Conservation (phyloP, 2,797 vertebrate genomes). For the Enteromius argenteus region DNA sequence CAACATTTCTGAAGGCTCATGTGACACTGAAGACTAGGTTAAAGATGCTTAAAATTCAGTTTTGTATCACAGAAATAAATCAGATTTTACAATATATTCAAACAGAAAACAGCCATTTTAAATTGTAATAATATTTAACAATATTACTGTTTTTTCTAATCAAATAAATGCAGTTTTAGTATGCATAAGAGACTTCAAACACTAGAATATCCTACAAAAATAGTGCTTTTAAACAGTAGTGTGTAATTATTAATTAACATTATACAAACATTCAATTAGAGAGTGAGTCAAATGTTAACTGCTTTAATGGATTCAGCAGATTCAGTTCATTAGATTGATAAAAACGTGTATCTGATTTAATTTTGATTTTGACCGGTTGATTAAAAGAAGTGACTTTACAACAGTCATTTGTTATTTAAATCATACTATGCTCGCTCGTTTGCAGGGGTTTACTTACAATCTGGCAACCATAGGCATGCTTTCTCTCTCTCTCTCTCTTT, state of each 20-base stretch:
- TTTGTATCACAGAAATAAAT: background rate
- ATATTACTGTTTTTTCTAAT: background rate
- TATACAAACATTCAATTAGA: background rate
- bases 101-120: background rate
- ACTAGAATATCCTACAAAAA: background rate
- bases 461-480: background rate
- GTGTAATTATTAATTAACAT: constrained; percentile 2
- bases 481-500: background rate
- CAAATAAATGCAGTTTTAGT: background rate
- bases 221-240: background rate
- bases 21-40: background rate
- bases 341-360: background rate
- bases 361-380: background rate
- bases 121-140: background rate
- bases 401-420: background rate
- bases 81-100: background rate
- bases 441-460: background rate
- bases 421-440: background rate
- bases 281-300: background rate
- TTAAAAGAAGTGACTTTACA: background rate
- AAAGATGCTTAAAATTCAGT: background rate
- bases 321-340: background rate
- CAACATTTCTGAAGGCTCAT: background rate
- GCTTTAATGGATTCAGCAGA: background rate
- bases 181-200: background rate